phyloP scores from a whole-genome alignment of 2,113 vertebrate genomes.

The Vombatus ursinus region DNA sequence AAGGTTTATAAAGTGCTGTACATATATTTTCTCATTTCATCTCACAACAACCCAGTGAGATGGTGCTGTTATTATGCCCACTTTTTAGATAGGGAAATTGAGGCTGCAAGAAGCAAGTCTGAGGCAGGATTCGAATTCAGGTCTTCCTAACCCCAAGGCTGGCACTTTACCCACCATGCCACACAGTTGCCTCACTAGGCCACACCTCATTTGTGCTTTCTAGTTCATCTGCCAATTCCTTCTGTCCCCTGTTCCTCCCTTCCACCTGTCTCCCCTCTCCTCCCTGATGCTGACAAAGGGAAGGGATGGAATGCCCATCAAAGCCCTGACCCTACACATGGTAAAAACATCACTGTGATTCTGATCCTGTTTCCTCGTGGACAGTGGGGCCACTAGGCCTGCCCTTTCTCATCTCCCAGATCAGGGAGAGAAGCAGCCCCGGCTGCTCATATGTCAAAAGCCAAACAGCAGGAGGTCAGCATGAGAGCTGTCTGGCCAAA shows the following conservation, averaged over 20 bases:
- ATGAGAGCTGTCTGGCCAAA: slow-evolving; percentile 65
- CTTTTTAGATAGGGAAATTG: neutral
- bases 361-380: slow-evolving; percentile 60
- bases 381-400: slow-evolving; percentile 51
- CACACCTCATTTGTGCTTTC: neutral
- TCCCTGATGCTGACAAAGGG: slow-evolving; percentile 51
- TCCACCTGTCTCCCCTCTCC: neutral
- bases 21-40: no score
- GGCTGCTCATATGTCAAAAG: slow-evolving; percentile 82
- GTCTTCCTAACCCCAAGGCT: neutral
- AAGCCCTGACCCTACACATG: slow-evolving; percentile 73
- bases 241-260: neutral
- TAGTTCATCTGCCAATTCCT: neutral
- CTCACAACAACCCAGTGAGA: neutral
- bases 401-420: slow-evolving; percentile 58
- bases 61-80: neutral
- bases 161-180: neutral
- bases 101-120: neutral
- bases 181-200: neutral
- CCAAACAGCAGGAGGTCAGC: slow-evolving; percentile 84
- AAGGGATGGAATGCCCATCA: slow-evolving; percentile 75
- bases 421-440: slow-evolving; percentile 2
- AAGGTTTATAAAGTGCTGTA: no score
- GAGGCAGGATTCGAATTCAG: neutral
- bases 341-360: slow-evolving; percentile 79